Evolutionary conservation across 2,797 vertebrate species (phyloP).

Genomic region (Psittacula echo): DNA sequence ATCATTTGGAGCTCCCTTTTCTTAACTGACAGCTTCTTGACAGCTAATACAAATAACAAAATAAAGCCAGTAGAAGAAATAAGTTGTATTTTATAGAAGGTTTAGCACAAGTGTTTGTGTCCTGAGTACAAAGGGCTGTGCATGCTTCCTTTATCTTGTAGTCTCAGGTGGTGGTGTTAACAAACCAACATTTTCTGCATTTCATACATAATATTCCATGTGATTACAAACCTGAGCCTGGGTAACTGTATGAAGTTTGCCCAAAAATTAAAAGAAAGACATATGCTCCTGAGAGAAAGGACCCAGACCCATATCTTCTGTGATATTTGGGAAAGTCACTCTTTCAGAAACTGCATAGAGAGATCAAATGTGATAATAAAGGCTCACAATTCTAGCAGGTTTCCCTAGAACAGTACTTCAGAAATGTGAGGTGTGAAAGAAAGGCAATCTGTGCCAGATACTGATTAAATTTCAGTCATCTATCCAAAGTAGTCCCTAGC

Average conservation of each 20-base stretch:
- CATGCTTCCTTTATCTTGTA: conserved; percentile 41
- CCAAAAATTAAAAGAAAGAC: conserved; percentile 25
- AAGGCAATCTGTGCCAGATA: conserved; percentile 75
- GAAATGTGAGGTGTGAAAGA: conserved; percentile 72
- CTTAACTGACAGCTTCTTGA: conserved; percentile 19
- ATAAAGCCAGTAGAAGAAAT: conserved; percentile 41
- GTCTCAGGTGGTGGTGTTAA: conserved; percentile 32
- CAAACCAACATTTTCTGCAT: conserved; percentile 50
- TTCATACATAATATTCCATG: conserved; percentile 43
- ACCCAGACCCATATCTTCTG: neutral
- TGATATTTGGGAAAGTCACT: conserved; percentile 44
- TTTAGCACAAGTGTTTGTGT: conserved; percentile 30
- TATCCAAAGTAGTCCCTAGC: conserved; percentile 77
- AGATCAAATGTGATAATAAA: conserved; percentile 71
- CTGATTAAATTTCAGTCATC: conserved; percentile 82
- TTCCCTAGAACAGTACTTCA: conserved; percentile 67
- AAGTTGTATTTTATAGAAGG: conserved; percentile 50
- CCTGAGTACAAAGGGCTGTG: conserved; percentile 29
- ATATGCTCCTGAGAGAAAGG: neutral
- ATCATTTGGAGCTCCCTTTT: conserved; percentile 43
- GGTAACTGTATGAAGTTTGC: conserved; percentile 19
- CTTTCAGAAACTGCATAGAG: conserved; percentile 39
- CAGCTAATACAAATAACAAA: conserved; percentile 64
- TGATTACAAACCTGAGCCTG: conserved; percentile 47
- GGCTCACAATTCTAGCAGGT: conserved; percentile 51